Base-by-base conservation (phyloP, 2,113 vertebrate species). In the Acinonyx jubatus region DNA sequence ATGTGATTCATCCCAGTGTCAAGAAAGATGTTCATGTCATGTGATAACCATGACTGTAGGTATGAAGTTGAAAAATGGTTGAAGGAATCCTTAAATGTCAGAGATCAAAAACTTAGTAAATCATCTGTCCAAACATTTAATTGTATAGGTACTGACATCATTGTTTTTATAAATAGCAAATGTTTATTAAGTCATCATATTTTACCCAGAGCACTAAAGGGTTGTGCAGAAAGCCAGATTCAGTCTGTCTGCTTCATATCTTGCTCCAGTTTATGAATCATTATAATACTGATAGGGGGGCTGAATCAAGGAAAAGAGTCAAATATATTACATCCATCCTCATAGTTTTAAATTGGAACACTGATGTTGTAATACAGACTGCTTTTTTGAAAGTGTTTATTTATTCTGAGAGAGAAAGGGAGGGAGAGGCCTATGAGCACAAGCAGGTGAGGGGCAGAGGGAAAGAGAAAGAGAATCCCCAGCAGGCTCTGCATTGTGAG, bases 61-160 rank as follows among this genome's bases (percentile, higher is more conserved):
- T 93, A 65, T 61, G 65, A 83, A 50, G 48, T n/a, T 80, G 69
- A 83, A 96, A 95, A 94, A 76, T 63, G 33, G 33, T 85, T 95
- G 45, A 52, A 68, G 13, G 41, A 92, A 57, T 83, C 68, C 69
- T 4, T 52, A 36, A 85, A 18, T 86, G 41, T 18, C 84, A 23
- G 76, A 94, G 29, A 65, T 57, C 25, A 88, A 97, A 98, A 65
- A 21, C 19, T 33, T 80, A 80, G 27, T 68, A 90, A 57, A 19
- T 76, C 8, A 91, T 76, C 74, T 80, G 81, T 65, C 85, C 15
- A 73, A 57, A 45, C 9, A 66, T 57, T 96, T 93, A 80, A 33
- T 80, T 74, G 74, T 85, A 81, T 68, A 89, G 50, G 29, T 81
- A 6, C 3, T 71, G 82, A 91, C 48, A 66, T 91, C 36, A 74